Percentiles rank a stretch among this genome's conserved stretches.
These are phyloP conservation scores for Epirrhoe tristata DNA, from an alignment of 2,888 invertebrate species.

Conservation along the genomic window DNA sequence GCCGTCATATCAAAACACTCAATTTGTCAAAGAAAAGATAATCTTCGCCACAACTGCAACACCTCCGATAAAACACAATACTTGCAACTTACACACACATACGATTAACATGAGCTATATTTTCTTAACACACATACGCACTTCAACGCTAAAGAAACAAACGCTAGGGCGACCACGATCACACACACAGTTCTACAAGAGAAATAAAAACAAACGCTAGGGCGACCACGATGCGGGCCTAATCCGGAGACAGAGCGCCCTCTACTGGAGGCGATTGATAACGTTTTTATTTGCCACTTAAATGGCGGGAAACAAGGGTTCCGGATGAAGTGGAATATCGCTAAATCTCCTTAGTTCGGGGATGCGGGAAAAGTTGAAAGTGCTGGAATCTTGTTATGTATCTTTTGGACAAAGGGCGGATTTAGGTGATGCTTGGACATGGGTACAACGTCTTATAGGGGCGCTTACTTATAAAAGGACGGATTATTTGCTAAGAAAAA, in stretches of 20 bases:
- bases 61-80: conserved; percentile 32
- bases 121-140: conserved; percentile 5
- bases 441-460: conserved; percentile 13
- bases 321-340: conserved; percentile 54
- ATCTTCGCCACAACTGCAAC: conserved; percentile 30
- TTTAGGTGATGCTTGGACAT: conserved; percentile 29
- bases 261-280: conserved; percentile 58
- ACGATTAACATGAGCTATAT: not conserved
- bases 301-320: conserved; percentile 59
- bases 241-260: conserved; percentile 51
- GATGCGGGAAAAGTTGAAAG: conserved; percentile 44
- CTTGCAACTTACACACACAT: conserved; percentile 6
- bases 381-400: conserved; percentile 43
- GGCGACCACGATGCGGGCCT: conserved; percentile 49
- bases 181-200: not conserved
- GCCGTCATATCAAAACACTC: conserved; percentile 3
- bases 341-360: conserved; percentile 51
- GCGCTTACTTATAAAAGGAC: conserved; percentile 5
- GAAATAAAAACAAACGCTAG: conserved; percentile 48
- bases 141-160: conserved; percentile 44
- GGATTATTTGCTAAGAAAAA: not conserved
- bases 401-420: conserved; percentile 38
- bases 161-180: conserved; percentile 41
- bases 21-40: conserved; percentile 41
- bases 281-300: conserved; percentile 68